These are phyloP conservation scores for Druon quercuslanigerum DNA, from an alignment of 1,140 invertebrate genomes.

Conservation along the genomic window DNA sequence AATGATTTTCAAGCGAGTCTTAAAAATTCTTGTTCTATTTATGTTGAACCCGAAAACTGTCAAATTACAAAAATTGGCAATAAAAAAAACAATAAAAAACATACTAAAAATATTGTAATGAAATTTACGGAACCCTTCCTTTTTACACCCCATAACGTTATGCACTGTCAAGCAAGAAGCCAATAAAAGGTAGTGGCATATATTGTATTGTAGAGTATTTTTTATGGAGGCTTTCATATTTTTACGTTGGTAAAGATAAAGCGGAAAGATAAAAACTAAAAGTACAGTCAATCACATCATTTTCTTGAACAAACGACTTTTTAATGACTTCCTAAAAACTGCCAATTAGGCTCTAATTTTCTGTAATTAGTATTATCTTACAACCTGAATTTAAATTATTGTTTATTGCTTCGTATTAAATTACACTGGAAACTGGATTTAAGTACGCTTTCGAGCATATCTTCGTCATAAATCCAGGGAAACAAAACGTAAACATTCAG, in stretches of 20 bases:
- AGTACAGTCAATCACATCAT: not conserved
- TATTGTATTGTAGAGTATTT: not conserved
- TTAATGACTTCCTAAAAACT: constrained; percentile 3
- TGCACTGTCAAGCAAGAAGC: constrained; percentile 2
- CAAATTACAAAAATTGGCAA: too few species aligned
- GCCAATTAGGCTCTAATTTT: not conserved
- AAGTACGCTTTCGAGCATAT: too few species aligned
- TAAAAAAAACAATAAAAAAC: too few species aligned
- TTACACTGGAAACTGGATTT: too few species aligned
- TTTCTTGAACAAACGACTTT: not conserved
- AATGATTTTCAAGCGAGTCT: too few species aligned
- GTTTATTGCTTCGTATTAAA: not conserved
- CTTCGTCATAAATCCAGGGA: too few species aligned
- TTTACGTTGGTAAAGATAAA: not conserved
- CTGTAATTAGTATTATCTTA: not conserved
- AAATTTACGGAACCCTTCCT: too few species aligned
- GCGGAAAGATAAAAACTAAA: not conserved
- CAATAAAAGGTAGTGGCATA: not conserved
- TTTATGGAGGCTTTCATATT: not conserved
- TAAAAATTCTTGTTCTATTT: too few species aligned
- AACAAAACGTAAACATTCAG: too few species aligned
- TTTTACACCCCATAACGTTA: not conserved
- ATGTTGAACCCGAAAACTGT: too few species aligned
- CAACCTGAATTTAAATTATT: not conserved
- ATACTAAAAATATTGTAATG: too few species aligned